Percentiles rank a stretch among this genome's conserved stretches.
These are phyloP conservation scores for Caligus rogercresseyi DNA, from an alignment of 1,140 invertebrate species.

Conservation along the genomic window DNA sequence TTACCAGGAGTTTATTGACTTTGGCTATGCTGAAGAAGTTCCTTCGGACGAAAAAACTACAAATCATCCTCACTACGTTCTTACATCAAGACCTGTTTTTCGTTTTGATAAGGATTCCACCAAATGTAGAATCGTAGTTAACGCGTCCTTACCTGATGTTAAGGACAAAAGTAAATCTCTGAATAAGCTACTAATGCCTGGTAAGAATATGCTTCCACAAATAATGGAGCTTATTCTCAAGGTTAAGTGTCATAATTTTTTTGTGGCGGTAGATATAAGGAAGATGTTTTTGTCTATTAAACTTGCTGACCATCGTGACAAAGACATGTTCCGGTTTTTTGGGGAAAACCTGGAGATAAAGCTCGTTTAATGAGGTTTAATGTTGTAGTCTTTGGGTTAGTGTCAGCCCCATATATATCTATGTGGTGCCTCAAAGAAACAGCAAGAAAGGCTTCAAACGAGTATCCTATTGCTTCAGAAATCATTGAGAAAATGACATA, in stretches of 20 bases:
- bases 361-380: too few relatives aligned
- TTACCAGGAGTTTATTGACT: background rate
- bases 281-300: too few relatives aligned
- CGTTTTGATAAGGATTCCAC: conserved; percentile 1
- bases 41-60: background rate
- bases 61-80: background rate
- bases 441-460: background rate
- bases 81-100: background rate
- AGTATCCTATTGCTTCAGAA: background rate
- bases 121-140: background rate
- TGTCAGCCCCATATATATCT: too few relatives aligned
- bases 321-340: too few relatives aligned
- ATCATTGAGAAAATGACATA: too few relatives aligned
- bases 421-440: too few relatives aligned
- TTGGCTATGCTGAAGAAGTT: background rate
- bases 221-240: conserved; percentile 4
- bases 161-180: background rate
- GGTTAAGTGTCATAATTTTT: too few relatives aligned
- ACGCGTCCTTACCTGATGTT: background rate
- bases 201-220: conserved; percentile 5
- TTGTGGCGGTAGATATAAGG: too few relatives aligned
- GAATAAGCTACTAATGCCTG: conserved; percentile 2
- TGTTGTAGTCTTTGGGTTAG: too few relatives aligned
- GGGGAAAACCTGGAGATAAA: too few relatives aligned
- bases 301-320: too few relatives aligned